These are phyloP conservation scores for Illadopsis cleaveri DNA, from an alignment of 2,113 vertebrate species.

Conservation along the genomic window DNA sequence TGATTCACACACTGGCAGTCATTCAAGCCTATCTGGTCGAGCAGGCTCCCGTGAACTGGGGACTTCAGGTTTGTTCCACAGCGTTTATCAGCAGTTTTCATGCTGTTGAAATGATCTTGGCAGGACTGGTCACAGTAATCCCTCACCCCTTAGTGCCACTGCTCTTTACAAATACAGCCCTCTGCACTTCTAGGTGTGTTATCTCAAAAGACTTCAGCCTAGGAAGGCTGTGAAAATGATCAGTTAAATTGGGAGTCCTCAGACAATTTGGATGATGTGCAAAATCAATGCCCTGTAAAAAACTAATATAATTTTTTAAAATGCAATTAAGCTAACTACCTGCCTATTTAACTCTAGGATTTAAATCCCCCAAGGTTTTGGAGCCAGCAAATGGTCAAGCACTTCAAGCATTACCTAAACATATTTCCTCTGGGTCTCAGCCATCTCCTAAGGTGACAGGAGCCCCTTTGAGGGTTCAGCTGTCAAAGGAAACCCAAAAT, in stretches of 20 bases:
- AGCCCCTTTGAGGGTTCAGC: background rate
- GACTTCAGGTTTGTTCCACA: conserved; percentile 1
- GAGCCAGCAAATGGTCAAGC: background rate
- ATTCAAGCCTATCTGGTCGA: conserved; percentile 64
- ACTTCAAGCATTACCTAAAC: background rate
- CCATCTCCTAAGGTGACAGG: background rate
- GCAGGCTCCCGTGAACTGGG: conserved; percentile 40
- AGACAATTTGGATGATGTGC: background rate
- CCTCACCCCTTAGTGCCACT: background rate
- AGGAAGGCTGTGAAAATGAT: background rate
- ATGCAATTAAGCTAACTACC: conserved; percentile 17
- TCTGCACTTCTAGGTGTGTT: background rate
- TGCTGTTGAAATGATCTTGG: conserved; percentile 57
- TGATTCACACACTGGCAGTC: conserved; percentile 60
- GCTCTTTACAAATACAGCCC: background rate
- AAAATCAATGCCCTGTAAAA: conserved; percentile 49
- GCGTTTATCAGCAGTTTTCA: conserved; percentile 68
- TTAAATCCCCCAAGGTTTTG: background rate
- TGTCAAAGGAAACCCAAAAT: background rate
- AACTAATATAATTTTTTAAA: background rate
- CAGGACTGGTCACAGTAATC: conserved; percentile 18
- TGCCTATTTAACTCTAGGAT: background rate
- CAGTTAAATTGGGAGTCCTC: background rate
- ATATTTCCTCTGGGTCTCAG: background rate
- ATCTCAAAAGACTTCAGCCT: background rate